Conservation (phyloP, 1,140 invertebrate species). For the Carposina sasakii region DNA sequence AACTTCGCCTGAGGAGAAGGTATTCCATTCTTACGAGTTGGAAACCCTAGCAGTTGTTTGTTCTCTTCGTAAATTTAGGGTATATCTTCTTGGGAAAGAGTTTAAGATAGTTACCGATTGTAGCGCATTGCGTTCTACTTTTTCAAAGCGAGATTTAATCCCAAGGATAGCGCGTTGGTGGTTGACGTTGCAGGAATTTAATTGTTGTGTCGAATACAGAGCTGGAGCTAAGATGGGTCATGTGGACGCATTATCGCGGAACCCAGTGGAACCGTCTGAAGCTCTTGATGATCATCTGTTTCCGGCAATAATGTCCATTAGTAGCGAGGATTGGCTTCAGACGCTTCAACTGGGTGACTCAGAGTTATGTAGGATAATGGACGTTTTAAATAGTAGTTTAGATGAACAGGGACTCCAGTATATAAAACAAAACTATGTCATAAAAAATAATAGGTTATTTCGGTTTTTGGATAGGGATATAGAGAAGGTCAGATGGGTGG, state of each 20-base stretch:
- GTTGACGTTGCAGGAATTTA: conserved; percentile 23
- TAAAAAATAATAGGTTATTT: neutral
- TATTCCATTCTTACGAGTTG: neutral
- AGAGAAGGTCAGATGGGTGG: neutral
- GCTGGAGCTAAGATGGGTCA: conserved; percentile 34
- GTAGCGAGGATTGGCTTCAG: neutral
- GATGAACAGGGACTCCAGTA: neutral
- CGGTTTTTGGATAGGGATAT: neutral
- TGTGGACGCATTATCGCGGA: conserved; percentile 39
- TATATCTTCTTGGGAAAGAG: neutral
- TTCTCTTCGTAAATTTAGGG: neutral
- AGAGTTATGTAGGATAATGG: neutral
- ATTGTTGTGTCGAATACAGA: conserved; percentile 32
- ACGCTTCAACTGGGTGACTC: conserved; percentile 1
- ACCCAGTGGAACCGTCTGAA: conserved; percentile 11
- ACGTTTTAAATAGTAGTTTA: neutral
- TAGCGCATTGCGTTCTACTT: neutral
- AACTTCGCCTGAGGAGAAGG: neutral
- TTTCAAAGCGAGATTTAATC: neutral
- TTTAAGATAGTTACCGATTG: conserved; percentile 4
- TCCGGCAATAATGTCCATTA: neutral
- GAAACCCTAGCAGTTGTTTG: neutral
- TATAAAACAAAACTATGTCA: neutral
- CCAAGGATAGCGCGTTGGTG: neutral
- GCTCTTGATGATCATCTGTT: conserved; percentile 8